A percentile compares a stretch with the other conserved stretches of the same genome.
These are phyloP conservation scores for Asteroscopus sphinx DNA, from an alignment of 2,888 invertebrate genomes.

Conservation along the genomic window DNA sequence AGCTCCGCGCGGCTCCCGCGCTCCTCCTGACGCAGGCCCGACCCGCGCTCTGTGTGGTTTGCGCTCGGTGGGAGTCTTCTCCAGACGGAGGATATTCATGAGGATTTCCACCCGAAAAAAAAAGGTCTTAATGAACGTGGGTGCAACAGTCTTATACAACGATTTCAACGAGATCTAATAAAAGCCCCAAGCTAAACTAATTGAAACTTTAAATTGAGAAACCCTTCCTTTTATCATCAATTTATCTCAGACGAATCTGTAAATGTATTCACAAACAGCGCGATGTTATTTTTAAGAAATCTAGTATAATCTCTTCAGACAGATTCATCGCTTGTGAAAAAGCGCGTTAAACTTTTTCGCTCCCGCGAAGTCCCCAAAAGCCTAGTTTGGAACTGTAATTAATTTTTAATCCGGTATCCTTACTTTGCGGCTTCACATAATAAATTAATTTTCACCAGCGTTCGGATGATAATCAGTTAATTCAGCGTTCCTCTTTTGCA, in stretches of 20 bases:
- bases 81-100: no score
- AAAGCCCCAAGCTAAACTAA: no score
- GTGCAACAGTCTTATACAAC: no score
- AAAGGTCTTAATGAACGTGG: no score
- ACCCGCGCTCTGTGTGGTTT: no score
- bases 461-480: conserved; percentile 74
- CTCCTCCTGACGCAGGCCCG: no score
- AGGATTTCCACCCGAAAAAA: no score
- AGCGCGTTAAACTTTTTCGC: conserved; percentile 70
- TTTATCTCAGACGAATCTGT: conserved; percentile 18
- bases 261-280: conserved; percentile 39
- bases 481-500: conserved; percentile 64
- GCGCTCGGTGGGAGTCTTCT: no score
- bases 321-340: conserved; percentile 59
- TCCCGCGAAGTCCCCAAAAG: conserved; percentile 65
- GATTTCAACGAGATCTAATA: no score
- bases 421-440: conserved; percentile 80
- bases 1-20: no score
- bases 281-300: conserved; percentile 44
- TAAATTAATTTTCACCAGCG: conserved; percentile 75
- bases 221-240: conserved; percentile 13
- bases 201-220: not conserved
- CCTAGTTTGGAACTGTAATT: conserved; percentile 79
- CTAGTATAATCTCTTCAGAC: conserved; percentile 42
- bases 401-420: conserved; percentile 83